Evolutionary conservation across 2,113 vertebrate species (phyloP), one percentile per base, ranked within the genome.

Genomic region (Plectropomus leopardus): DNA sequence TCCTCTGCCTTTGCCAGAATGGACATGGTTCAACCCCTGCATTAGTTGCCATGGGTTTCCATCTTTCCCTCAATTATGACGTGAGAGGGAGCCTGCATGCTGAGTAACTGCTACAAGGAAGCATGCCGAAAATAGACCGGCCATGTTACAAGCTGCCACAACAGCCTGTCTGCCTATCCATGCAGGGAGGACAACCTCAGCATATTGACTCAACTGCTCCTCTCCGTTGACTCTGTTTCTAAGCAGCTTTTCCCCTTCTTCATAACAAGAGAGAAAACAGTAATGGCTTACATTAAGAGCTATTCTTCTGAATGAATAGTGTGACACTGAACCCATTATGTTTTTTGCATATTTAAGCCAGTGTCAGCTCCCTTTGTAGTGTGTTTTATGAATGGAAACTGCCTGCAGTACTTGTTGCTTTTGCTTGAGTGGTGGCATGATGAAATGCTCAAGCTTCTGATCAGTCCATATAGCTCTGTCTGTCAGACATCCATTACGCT

Each of bases 11-110:
- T 83, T 78, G 58, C 54, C 73, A 79, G 75, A 82, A 78, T 40
- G 79, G 90, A 88, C 88, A 73, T 88, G 71, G 80, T 86, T 90
- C 78, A 91, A 88, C 77, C 89, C 70, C 85, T 92, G 88, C 89
- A 92, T 93, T 94, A 90, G 92, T 94, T 94, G 90, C 93, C 92
- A 95, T 93, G 90, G 92, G 82, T 93, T 94, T 93, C 89, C 82
- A 80, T 90, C 83, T 76, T 63, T 5, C 76, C 71, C 84, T 77
- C 86, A 94, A 91, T 92, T 89, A 87, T 94, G 92, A 94, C 87
- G 89, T 70, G 80, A 86, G 86, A 91, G 87, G 87, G 78, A 88
- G 90, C 85, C 87, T 85, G 85, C 93, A 89, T 88, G 90, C 92
- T 94, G 93, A 94, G 92, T 86, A 92, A 94, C 93, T 88, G 93